Conservation (phyloP, 2,888 invertebrate genomes). For the Trichacis sp. region DNA sequence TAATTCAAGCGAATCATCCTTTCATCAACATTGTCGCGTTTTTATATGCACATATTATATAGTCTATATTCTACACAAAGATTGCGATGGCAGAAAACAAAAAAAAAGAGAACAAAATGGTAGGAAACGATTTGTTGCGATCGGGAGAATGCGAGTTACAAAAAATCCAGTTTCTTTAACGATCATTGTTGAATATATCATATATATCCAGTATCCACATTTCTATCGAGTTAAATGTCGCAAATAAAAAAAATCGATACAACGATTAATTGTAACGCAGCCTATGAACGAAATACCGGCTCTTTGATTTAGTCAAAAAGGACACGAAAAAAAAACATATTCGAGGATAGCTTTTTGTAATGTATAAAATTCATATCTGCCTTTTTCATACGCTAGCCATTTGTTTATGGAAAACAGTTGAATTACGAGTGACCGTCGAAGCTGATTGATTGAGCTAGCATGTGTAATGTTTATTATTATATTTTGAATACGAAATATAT, state of each 20-base stretch:
- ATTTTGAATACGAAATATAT: slow-evolving; percentile 69
- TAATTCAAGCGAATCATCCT: slow-evolving; percentile 11
- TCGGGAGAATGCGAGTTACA: slow-evolving; percentile 20
- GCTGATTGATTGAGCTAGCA: slow-evolving; percentile 61
- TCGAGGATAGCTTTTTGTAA: slow-evolving; percentile 53
- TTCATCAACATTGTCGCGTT: slow-evolving; percentile 28
- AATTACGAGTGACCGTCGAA: slow-evolving; percentile 59
- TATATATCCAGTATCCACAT: slow-evolving; percentile 34
- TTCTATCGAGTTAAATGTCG: slow-evolving; percentile 25
- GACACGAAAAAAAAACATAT: slow-evolving; percentile 20
- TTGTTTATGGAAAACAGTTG: slow-evolving; percentile 58
- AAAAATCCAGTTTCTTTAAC: slow-evolving; percentile 34
- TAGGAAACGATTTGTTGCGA: no score
- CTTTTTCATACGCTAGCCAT: slow-evolving; percentile 57
- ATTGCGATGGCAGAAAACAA: slow-evolving; percentile 16
- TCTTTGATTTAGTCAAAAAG: slow-evolving; percentile 43
- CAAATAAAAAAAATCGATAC: slow-evolving; percentile 38
- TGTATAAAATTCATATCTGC: slow-evolving; percentile 58
- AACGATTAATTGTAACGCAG: slow-evolving; percentile 44
- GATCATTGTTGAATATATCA: slow-evolving; percentile 36
- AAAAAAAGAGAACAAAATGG: slow-evolving; percentile 21
- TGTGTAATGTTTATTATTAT: slow-evolving; percentile 68
- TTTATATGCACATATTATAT: slow-evolving; percentile 27
- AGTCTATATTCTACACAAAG: slow-evolving; percentile 11
- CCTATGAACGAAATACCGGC: slow-evolving; percentile 39